Evolutionary conservation across 2,113 vertebrate genomes (phyloP).

Genomic region (Carassius carassius): DNA sequence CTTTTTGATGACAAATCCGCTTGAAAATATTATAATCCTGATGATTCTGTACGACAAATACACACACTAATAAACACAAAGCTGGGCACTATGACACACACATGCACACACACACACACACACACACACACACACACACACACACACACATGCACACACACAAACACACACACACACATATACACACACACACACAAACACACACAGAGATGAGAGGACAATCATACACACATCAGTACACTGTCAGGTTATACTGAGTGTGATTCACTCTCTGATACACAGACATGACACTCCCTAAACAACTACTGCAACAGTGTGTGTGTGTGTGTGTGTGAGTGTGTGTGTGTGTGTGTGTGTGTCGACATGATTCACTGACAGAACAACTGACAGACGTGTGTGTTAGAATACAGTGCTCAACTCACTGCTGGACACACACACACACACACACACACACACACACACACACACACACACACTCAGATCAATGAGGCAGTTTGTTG

Average conservation of each 20-base stretch:
- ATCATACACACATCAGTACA: not conserved
- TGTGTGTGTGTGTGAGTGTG: not conserved
- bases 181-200: not conserved
- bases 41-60: not conserved
- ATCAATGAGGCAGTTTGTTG: constrained; percentile 42
- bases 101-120: no score
- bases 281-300: not conserved
- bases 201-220: not conserved
- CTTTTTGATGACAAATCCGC: not conserved
- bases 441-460: not conserved
- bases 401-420: no score
- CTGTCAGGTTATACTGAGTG: not conserved
- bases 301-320: no score
- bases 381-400: not conserved
- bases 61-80: no score
- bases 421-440: no score
- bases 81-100: no score
- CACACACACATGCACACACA: no score
- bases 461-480: constrained; percentile 2
- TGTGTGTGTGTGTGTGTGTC: no score
- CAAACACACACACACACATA: not conserved
- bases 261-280: not conserved
- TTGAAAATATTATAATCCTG: not conserved
- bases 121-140: no score
- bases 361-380: constrained; percentile 17